Conservation (phyloP, 2,888 invertebrate genomes). For the Thysanoteuthis rhombus region DNA sequence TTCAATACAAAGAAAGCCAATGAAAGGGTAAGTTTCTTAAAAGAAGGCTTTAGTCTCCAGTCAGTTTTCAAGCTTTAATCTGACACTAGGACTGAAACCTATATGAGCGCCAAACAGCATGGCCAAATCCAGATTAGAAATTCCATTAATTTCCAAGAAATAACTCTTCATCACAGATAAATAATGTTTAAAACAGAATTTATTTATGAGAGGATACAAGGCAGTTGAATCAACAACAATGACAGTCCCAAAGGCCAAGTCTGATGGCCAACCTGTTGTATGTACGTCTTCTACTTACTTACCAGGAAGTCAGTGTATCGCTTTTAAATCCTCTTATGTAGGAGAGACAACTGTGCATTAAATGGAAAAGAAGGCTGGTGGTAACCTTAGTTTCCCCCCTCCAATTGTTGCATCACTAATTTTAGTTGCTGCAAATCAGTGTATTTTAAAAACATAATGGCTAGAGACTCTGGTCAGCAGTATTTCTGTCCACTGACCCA, state of each 20-base stretch:
- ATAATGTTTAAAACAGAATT: neutral
- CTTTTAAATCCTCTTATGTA: neutral
- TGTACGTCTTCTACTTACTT: neutral
- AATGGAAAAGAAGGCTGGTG: neutral
- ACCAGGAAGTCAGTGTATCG: neutral
- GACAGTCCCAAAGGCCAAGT: neutral
- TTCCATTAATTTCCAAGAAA: neutral
- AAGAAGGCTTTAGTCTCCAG: too few relatives aligned
- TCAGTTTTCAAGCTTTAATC: too few relatives aligned
- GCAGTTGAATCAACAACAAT: conserved; percentile 12
- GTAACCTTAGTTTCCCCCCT: neutral
- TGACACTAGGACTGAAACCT: too few relatives aligned
- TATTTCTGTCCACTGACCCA: neutral
- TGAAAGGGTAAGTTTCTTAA: too few relatives aligned
- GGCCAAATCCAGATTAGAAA: too few relatives aligned
- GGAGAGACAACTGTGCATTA: neutral
- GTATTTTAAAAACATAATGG: too few relatives aligned
- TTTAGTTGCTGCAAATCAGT: neutral
- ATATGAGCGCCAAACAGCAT: too few relatives aligned
- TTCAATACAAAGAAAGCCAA: conserved; percentile 25
- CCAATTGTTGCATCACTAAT: conserved; percentile 1
- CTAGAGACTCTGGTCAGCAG: neutral
- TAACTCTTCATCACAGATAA: neutral
- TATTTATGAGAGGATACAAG: conserved; percentile 12
- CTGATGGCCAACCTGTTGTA: neutral